Percentiles rank a stretch among this genome's conserved stretches.
Evolutionary conservation across 2,113 vertebrate species (phyloP).

Genomic region (Leiothrix lutea): DNA sequence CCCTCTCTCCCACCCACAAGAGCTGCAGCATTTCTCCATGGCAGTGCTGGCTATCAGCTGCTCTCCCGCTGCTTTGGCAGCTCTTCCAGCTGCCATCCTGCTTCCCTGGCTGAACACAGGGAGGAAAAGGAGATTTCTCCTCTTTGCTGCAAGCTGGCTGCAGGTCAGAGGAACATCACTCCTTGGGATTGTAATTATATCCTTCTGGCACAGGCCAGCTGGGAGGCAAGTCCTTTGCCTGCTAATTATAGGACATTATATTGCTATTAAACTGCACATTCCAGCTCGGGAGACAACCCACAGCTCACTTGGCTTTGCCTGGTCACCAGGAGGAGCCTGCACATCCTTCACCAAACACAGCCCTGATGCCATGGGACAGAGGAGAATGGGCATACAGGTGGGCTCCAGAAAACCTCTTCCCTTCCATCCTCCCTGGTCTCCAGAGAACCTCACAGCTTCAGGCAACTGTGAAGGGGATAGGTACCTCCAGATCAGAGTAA

Average conservation of each 20-base stretch:
- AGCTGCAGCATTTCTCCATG: neutral
- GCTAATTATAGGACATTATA: slow-evolving; percentile 19
- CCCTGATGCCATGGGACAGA: neutral
- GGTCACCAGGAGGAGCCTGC: neutral
- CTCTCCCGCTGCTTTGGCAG: neutral
- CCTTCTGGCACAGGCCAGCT: slow-evolving; percentile 22
- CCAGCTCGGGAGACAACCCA: neutral
- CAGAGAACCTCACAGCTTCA: neutral
- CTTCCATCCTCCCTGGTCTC: neutral
- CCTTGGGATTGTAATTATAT: slow-evolving; percentile 29
- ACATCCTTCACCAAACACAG: neutral
- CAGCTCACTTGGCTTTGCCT: neutral
- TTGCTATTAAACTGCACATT: neutral
- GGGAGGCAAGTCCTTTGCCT: slow-evolving; percentile 30
- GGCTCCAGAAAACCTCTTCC: neutral
- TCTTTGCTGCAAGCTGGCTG: neutral
- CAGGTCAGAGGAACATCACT: slow-evolving; percentile 10
- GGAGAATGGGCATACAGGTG: neutral
- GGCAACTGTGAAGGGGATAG: rapidly evolving
- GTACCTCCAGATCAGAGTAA: neutral
- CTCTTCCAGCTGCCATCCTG: neutral
- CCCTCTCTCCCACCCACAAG: neutral
- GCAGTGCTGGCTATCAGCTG: neutral
- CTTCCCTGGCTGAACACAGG: neutral
- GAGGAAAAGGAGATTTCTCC: neutral